Percentiles rank a stretch among this genome's conserved stretches.
These are phyloP conservation scores for Bombylius discolor DNA, from an alignment of 2,888 invertebrate genomes.

Conservation along the genomic window DNA sequence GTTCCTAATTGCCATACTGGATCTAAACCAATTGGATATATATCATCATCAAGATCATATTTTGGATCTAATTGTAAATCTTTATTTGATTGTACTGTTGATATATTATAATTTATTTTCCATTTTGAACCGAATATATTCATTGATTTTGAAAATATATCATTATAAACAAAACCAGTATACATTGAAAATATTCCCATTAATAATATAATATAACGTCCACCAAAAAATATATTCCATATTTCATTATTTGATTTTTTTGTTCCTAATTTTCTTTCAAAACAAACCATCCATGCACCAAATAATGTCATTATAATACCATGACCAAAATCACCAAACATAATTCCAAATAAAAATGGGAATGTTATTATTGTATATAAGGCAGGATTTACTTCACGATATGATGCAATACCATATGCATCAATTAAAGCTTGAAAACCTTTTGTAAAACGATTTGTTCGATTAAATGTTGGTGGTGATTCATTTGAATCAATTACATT, in stretches of 20 bases:
- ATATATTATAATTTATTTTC: constrained; percentile 45
- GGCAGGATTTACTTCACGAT: constrained; percentile 86
- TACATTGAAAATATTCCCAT: constrained; percentile 98
- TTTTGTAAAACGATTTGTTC: constrained; percentile 81
- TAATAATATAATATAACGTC: constrained; percentile 89
- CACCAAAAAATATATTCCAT: constrained; percentile 93
- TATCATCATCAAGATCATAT: constrained; percentile 34
- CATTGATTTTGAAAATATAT: constrained; percentile 87
- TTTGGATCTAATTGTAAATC: constrained; percentile 52
- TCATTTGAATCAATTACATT: constrained; percentile 73
- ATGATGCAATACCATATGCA: constrained; percentile 83
- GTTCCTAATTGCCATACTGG: constrained; percentile 61
- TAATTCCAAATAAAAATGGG: constrained; percentile 89
- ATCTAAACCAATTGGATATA: constrained; percentile 71
- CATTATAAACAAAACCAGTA: constrained; percentile 97
- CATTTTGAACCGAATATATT: constrained; percentile 89
- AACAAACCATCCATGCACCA: constrained; percentile 65
- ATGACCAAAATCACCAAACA: constrained; percentile 94
- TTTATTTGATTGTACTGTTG: constrained; percentile 36
- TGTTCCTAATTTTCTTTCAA: constrained; percentile 60
- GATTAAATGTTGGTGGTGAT: constrained; percentile 81
- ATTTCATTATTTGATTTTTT: constrained; percentile 71
- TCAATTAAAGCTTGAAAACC: constrained; percentile 91
- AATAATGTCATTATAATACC: constrained; percentile 71
- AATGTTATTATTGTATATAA: constrained; percentile 82